Percentiles rank a stretch among this genome's conserved stretches.
Conservation (phyloP, 2,797 vertebrate species). For the Macroramphosus scolopax region DNA sequence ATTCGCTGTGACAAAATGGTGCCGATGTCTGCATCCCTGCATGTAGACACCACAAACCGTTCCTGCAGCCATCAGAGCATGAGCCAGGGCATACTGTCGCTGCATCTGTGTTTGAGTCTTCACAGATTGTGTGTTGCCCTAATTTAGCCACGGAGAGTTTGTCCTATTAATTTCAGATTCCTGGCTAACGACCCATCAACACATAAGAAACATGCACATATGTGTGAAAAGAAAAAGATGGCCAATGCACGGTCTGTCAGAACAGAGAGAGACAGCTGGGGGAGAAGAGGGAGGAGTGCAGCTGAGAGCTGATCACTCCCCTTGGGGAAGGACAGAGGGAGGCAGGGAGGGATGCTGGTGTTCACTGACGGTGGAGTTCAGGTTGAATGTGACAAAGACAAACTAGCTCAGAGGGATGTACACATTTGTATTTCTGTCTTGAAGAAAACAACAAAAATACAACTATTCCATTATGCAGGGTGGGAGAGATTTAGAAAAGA, state of each 20-base stretch:
- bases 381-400: slow-evolving; percentile 13
- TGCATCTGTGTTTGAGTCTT: slow-evolving; percentile 9
- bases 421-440: slow-evolving; percentile 12
- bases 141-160: background rate
- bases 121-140: background rate
- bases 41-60: slow-evolving; percentile 4
- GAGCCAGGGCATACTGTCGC: slow-evolving; percentile 18
- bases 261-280: slow-evolving; percentile 7
- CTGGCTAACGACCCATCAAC: background rate
- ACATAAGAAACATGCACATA: background rate
- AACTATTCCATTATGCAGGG: too few relatives aligned
- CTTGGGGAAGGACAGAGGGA: slow-evolving; percentile 22
- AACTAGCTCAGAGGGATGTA: slow-evolving; percentile 14
- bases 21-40: slow-evolving; percentile 26
- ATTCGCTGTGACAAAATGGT: slow-evolving; percentile 50
- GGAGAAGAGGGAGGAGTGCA: slow-evolving; percentile 12
- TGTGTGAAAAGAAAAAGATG: background rate
- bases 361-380: slow-evolving; percentile 14
- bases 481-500: too few relatives aligned
- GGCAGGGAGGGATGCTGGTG: slow-evolving; percentile 2
- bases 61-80: slow-evolving; percentile 14
- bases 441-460: background rate
- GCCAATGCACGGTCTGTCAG: background rate
- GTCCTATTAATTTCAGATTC: background rate
- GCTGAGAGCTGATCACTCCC: slow-evolving; percentile 31